Base-by-base conservation (phyloP, 2,113 vertebrate species). In the Hippocampus mohnikei region DNA sequence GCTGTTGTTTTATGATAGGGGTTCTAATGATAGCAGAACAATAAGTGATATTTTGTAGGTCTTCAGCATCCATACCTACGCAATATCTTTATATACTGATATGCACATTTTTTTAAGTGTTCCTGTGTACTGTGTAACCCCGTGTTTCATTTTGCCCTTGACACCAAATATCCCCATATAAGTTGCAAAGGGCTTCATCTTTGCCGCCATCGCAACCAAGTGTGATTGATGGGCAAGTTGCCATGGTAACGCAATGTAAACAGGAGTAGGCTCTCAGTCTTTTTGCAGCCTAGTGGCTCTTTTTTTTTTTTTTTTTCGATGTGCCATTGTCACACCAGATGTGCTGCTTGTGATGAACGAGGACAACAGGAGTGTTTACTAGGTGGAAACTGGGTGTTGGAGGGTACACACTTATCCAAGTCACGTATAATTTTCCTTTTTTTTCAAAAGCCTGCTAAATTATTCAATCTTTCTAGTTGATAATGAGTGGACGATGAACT, bases 301-400 rank as follows among this genome's bases (percentile, higher is more conserved):
- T 46, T 64, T 80, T 85, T 73, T 71, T 72, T 72, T 84, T 42
- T 67, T 82, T 85, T 73, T 68, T 69, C 82, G 71, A 90, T 84
- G 88, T 88, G 87, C 88, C 83, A 88, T 90, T 90, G 90, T 91
- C 90, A 89, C 90, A 88, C 88, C 87, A 91, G 88, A 91, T 91
- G 88, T 90, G 88, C 84, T 84, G 86, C 86, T 82, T 87, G 83
- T 87, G 88, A 89, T 84, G 86, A 90, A 89, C 84, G 83, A 80
- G 90, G 84, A 87, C 85, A 87, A 67, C 74, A 77, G 83, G 81
- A 82, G 85, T 89, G 86, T 88, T 90, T 88, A 84, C 80, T 81
- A 65, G 78, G 79, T 77, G 82, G 70, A 69, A 71, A 76, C 60
- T 52, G 60, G 61, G 40, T 68, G 65, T 40, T 66, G 67, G 64